Evolutionary conservation across 2,113 vertebrate species (phyloP).

Genomic region (Isurus oxyrinchus): DNA sequence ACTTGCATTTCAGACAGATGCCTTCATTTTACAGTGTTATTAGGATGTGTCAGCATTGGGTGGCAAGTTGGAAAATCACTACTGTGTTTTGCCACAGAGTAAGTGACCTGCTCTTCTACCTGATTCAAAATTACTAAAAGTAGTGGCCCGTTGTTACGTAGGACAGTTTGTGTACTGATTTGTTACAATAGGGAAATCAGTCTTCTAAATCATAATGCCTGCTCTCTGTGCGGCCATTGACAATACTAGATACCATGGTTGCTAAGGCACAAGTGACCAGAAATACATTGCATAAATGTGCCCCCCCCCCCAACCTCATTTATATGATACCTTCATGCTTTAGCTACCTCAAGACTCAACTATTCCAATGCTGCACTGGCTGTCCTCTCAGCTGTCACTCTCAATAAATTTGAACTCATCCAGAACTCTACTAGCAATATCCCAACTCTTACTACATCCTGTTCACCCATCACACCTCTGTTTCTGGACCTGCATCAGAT

Average conservation of each 20-base stretch:
- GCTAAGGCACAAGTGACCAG: neutral
- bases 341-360: neutral
- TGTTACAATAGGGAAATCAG: neutral
- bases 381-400: neutral
- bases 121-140: neutral
- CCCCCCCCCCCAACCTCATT: neutral
- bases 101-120: neutral
- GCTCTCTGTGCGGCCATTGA: neutral
- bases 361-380: neutral
- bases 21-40: neutral
- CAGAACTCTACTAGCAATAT: neutral
- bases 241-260: neutral
- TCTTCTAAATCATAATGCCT: neutral
- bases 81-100: neutral
- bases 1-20: neutral
- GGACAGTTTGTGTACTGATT: neutral
- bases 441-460: too few relatives aligned
- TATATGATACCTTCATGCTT: neutral
- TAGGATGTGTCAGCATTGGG: neutral
- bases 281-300: neutral
- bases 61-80: neutral
- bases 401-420: neutral
- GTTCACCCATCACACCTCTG: too few relatives aligned
- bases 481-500: too few relatives aligned
- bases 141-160: neutral